phyloP scores from a whole-genome alignment of 1,140 invertebrate genomes.

The Drosophila seguyi region DNA sequence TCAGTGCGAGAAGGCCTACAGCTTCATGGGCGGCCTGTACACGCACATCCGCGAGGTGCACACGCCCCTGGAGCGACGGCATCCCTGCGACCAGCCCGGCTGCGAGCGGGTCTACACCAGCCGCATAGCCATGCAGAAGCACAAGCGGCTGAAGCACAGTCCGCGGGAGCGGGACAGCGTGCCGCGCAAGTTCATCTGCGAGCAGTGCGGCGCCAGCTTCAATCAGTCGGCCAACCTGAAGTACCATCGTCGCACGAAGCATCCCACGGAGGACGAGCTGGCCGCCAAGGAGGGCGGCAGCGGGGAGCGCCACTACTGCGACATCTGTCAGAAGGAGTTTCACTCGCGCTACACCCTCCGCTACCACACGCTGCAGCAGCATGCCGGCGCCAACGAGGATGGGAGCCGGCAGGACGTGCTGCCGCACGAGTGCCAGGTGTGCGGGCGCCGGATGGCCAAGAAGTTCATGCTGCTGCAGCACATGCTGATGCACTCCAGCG shows the following conservation, averaged over 20 bases:
- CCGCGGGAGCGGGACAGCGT: background rate
- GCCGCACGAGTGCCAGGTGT: slow-evolving; percentile 72
- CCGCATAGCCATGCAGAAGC: slow-evolving; percentile 72
- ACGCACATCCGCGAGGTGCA: slow-evolving; percentile 80
- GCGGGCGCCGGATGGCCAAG: slow-evolving; percentile 76
- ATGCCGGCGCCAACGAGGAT: slow-evolving; percentile 25
- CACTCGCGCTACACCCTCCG: slow-evolving; percentile 76
- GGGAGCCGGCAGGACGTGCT: slow-evolving; percentile 8
- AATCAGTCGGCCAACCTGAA: slow-evolving; percentile 77
- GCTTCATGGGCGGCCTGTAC: slow-evolving; percentile 78
- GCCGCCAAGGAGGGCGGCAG: slow-evolving; percentile 41
- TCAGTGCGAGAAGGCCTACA: slow-evolving; percentile 77
- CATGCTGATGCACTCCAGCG: slow-evolving; percentile 75
- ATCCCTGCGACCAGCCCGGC: slow-evolving; percentile 62
- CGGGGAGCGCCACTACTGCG: slow-evolving; percentile 56
- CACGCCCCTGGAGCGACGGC: slow-evolving; percentile 48
- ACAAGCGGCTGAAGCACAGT: slow-evolving; percentile 73
- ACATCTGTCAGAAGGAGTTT: slow-evolving; percentile 73
- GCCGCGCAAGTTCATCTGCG: slow-evolving; percentile 64
- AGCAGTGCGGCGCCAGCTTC: slow-evolving; percentile 76
- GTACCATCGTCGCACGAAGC: slow-evolving; percentile 74
- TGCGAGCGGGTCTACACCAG: slow-evolving; percentile 76
- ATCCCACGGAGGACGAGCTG: slow-evolving; percentile 72
- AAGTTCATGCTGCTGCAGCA: slow-evolving; percentile 82
- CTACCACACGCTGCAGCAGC: slow-evolving; percentile 78